Conservation (phyloP, 2,113 vertebrate species). For the Apteryx owenii region DNA sequence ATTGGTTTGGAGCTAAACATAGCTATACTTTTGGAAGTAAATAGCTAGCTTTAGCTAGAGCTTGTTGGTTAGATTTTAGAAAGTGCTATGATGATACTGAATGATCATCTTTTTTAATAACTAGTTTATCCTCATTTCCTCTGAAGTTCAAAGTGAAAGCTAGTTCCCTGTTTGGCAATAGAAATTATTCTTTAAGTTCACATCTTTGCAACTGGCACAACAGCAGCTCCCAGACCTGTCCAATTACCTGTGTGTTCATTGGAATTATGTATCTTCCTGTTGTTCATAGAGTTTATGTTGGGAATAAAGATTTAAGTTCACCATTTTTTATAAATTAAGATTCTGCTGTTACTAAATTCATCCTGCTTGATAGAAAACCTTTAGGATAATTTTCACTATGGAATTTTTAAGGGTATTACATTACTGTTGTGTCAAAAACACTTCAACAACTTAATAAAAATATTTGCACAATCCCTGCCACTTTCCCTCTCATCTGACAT, state of each 20-base stretch:
- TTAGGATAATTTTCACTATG: background rate
- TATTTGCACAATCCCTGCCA: slow-evolving; percentile 12
- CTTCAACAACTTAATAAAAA: slow-evolving; percentile 22
- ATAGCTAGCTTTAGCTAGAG: slow-evolving; percentile 57
- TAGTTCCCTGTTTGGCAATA: slow-evolving; percentile 29
- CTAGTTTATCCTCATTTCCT: slow-evolving; percentile 52
- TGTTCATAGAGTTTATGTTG: background rate
- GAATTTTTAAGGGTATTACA: background rate
- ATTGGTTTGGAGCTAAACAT: slow-evolving; percentile 48
- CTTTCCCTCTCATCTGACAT: slow-evolving; percentile 20
- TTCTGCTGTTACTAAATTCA: background rate
- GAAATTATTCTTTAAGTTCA: slow-evolving; percentile 40
- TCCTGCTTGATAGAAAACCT: background rate
- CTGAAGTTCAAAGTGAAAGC: slow-evolving; percentile 54
- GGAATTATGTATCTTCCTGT: background rate
- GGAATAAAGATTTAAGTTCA: slow-evolving; percentile 13
- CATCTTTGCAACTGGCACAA: slow-evolving; percentile 32
- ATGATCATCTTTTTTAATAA: slow-evolving; percentile 42
- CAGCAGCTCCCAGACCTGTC: slow-evolving; percentile 7
- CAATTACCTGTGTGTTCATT: background rate
- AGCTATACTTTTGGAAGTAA: slow-evolving; percentile 63
- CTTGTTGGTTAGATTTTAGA: slow-evolving; percentile 60
- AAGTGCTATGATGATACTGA: slow-evolving; percentile 17
- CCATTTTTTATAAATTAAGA: background rate
- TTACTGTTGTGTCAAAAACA: slow-evolving; percentile 9